These are phyloP conservation scores for Natator depressus DNA, from an alignment of 2,113 vertebrate species.

Conservation along the genomic window DNA sequence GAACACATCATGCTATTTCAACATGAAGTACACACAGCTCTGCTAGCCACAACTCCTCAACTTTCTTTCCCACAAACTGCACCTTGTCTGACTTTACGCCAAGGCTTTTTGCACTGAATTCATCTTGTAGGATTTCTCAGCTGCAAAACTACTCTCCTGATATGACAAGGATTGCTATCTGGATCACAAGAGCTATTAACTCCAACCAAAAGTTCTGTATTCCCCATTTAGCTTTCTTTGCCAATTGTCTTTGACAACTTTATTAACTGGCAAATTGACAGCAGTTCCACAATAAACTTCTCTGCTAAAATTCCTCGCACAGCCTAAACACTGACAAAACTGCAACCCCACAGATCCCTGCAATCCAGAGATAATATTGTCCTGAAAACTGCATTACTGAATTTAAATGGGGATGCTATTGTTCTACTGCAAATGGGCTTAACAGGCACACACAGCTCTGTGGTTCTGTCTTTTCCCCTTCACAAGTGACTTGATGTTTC, in stretches of 20 bases:
- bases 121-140: background rate
- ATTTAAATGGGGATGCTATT: background rate
- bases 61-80: background rate
- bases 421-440: background rate
- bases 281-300: background rate
- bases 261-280: background rate
- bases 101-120: background rate
- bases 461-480: background rate
- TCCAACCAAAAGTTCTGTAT: background rate
- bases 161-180: background rate
- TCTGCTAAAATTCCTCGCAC: background rate
- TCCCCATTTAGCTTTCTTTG: background rate
- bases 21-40: background rate
- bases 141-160: background rate
- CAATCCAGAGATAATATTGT: background rate
- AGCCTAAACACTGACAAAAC: background rate
- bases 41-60: background rate
- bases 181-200: background rate
- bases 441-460: background rate
- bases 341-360: background rate
- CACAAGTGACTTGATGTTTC: background rate
- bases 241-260: background rate
- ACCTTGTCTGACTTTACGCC: background rate
- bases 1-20: background rate
- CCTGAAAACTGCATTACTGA: background rate